Conservation (phyloP, 2,888 invertebrate species). For the Hecatera dysodea region DNA sequence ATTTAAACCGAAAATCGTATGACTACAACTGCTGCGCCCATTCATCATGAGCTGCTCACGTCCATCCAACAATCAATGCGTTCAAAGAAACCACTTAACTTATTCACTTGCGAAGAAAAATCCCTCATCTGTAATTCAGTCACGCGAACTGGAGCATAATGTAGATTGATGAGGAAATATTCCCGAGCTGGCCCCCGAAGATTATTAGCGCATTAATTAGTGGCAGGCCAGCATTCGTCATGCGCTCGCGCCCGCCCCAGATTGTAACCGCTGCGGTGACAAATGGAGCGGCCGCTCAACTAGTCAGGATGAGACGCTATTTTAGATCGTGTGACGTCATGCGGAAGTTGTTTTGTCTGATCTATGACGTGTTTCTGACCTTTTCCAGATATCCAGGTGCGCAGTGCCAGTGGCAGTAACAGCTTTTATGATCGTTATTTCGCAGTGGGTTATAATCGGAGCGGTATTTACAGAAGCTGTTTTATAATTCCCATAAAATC, state of each 20-base stretch:
- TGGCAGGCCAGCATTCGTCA: slow-evolving; percentile 62
- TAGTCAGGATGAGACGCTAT: slow-evolving; percentile 46
- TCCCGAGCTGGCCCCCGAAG: slow-evolving; percentile 55
- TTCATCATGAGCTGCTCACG: background rate
- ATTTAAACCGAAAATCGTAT: background rate
- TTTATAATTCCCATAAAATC: background rate
- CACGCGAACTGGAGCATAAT: slow-evolving; percentile 46
- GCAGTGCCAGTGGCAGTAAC: background rate
- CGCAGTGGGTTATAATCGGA: background rate
- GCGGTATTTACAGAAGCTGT: background rate
- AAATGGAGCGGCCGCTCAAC: slow-evolving; percentile 51
- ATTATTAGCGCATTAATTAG: slow-evolving; percentile 67
- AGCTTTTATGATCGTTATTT: slow-evolving; percentile 17
- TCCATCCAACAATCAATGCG: slow-evolving; percentile 28
- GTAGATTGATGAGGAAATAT: slow-evolving; percentile 60
- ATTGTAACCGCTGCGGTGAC: slow-evolving; percentile 63
- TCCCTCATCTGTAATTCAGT: slow-evolving; percentile 37
- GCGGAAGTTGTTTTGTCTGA: slow-evolving; percentile 22
- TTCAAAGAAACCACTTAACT: slow-evolving; percentile 29
- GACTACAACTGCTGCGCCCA: background rate
- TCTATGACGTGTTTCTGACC: slow-evolving; percentile 15
- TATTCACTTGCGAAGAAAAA: slow-evolving; percentile 45
- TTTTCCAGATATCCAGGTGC: slow-evolving; percentile 23
- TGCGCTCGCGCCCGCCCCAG: slow-evolving; percentile 50
- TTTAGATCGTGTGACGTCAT: slow-evolving; percentile 43